Conservation (phyloP, 2,113 vertebrate species). For the Suricata suricatta region DNA sequence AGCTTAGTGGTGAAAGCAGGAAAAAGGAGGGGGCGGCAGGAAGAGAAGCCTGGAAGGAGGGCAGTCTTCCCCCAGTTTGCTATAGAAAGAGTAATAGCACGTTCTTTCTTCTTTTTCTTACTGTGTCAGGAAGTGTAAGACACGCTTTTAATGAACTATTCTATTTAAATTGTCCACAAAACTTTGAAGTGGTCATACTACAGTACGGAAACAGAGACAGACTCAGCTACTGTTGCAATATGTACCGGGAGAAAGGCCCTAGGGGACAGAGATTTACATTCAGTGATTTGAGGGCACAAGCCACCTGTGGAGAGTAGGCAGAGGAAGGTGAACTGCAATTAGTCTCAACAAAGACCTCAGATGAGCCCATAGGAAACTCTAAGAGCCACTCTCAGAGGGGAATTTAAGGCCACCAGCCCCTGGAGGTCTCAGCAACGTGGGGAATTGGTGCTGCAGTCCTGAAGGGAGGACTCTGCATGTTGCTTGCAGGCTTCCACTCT, state of each 20-base stretch:
- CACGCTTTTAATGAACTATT: neutral
- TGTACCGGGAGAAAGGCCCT: neutral
- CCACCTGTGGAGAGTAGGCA: too few species aligned
- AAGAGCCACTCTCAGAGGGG: neutral
- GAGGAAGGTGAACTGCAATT: neutral
- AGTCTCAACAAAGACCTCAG: neutral
- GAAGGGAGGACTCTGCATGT: neutral
- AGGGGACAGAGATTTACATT: neutral
- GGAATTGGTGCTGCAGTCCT: neutral
- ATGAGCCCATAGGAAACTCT: neutral
- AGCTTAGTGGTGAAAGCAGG: neutral
- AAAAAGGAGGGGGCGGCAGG: neutral
- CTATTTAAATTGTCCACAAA: neutral
- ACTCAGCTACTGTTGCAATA: neutral
- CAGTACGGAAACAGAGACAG: neutral
- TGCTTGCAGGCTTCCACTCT: neutral
- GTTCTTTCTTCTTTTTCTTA: neutral
- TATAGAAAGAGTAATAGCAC: neutral
- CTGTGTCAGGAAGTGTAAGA: neutral
- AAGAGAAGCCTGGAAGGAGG: neutral
- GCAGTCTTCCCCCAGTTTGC: neutral
- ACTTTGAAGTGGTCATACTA: neutral
- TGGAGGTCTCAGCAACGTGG: neutral
- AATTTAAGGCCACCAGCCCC: neutral
- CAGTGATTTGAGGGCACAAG: neutral